These are phyloP conservation scores for Epiblema foenella DNA, from an alignment of 2,888 invertebrate genomes.

Conservation along the genomic window DNA sequence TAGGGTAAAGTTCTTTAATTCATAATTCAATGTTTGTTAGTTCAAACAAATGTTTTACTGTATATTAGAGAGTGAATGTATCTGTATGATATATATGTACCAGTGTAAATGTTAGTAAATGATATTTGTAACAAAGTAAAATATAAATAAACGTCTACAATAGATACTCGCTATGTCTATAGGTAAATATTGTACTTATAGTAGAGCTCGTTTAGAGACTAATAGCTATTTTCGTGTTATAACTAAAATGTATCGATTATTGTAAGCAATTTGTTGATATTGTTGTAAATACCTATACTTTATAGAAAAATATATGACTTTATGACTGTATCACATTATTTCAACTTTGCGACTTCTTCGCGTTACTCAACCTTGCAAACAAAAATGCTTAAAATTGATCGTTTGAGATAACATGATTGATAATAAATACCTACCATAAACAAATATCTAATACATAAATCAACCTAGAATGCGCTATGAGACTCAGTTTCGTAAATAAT, in stretches of 20 bases:
- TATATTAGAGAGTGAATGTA: conserved; percentile 27
- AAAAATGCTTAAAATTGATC: too few relatives aligned
- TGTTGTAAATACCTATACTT: conserved; percentile 73
- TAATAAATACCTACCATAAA: too few relatives aligned
- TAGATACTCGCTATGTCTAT: conserved; percentile 23
- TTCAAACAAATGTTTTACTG: conserved; percentile 9
- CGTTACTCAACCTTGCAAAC: too few relatives aligned
- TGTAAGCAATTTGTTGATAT: conserved; percentile 69
- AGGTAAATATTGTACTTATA: conserved; percentile 32
- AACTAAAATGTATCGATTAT: conserved; percentile 55
- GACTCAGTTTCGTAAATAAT: too few relatives aligned
- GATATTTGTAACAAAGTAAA: conserved; percentile 31
- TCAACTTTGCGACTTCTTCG: background rate
- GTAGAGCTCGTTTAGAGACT: conserved; percentile 33
- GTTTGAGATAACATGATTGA: too few relatives aligned
- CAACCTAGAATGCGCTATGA: too few relatives aligned
- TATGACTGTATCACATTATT: conserved; percentile 52
- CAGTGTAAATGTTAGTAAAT: conserved; percentile 39
- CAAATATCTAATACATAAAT: too few relatives aligned
- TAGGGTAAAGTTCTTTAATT: background rate
- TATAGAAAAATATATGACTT: conserved; percentile 62
- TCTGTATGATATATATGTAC: conserved; percentile 23
- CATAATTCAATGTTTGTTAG: background rate
- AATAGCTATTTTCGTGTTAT: conserved; percentile 48
- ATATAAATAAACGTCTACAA: conserved; percentile 14